Evolutionary conservation across 2,888 invertebrate genomes (phyloP), one percentile per base, ranked within the genome.

Genomic region (Drosophila hamatofila): DNA sequence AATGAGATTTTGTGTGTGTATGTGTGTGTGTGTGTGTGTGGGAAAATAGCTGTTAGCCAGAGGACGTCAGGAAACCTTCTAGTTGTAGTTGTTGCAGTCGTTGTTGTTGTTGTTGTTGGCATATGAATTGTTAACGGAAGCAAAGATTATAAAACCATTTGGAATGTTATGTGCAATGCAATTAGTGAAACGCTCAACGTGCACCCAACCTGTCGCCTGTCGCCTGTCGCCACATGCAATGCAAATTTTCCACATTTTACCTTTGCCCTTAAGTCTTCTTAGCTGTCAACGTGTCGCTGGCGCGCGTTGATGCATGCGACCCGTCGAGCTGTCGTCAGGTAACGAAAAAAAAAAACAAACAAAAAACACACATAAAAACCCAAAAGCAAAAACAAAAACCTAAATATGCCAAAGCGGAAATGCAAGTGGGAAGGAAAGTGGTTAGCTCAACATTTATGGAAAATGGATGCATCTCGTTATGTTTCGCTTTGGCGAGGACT

Each of bases 101-200:
- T 37, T 23, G 54, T 51, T 35, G 72, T 41, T 18, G 56, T n/a
- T 56, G 69, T 41, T 33, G 33, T 12, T 35, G 54, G 37, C 54
- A 54, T 27, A 39, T 70, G 72, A 66, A 80, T 75, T 78, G 75
- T 83, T 65, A 80, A 72, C 89, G 87, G 84, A 88, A 86, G 81
- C 81, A 73, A 75, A 83, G 84, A 88, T 84, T 84, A 81, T 83
- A 83, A 86, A 81, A 86, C 74, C 84, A 83, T 84, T 83, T 77
- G 73, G 72, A 83, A 75, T 86, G 79, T 64, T 72, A 60, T 71
- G 64, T 72, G 73, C 82, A 84, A 84, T 81, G 88, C 84, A 83
- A 83, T 83, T 87, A 83, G 83, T 70, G 63, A 48, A 46, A 75
- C 35, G 61, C 46, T 42, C 41, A 62, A 74, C 64, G 57, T 27